These are phyloP conservation scores for Lampris incognitus DNA, from an alignment of 2,113 vertebrate genomes.

Conservation along the genomic window DNA sequence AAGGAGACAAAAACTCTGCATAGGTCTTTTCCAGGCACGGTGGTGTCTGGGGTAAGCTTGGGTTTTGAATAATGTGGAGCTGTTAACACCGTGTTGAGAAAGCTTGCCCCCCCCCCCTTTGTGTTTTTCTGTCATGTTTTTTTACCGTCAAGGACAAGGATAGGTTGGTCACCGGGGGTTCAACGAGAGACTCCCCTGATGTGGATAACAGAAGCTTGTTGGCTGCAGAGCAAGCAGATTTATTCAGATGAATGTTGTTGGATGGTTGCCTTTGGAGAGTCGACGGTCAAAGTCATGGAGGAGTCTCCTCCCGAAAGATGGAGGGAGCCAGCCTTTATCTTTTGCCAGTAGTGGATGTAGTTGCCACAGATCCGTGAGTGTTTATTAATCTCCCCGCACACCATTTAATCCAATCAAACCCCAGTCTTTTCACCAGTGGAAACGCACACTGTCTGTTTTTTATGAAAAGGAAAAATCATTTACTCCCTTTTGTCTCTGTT, in stretches of 20 bases:
- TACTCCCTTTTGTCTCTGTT: neutral
- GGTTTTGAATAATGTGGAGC: conserved; percentile 49
- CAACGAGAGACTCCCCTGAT: conserved; percentile 9
- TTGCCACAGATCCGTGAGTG: neutral
- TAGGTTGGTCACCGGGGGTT: neutral
- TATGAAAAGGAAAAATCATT: neutral
- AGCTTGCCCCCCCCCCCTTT: conserved; percentile 15
- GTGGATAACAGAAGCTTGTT: conserved; percentile 26
- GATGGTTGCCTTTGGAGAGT: conserved; percentile 39
- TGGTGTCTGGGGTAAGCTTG: conserved; percentile 25
- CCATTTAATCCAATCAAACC: neutral
- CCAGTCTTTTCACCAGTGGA: neutral
- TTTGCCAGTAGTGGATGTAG: neutral
- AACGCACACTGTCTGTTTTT: neutral
- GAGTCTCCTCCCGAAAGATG: conserved; percentile 11
- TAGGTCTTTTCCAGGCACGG: conserved; percentile 25
- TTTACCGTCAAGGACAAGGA: conserved; percentile 26
- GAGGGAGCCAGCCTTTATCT: neutral
- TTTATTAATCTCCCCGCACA: neutral
- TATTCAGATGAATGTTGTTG: conserved; percentile 44
- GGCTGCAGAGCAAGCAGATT: conserved; percentile 30
- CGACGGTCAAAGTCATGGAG: conserved; percentile 37
- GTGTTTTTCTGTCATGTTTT: conserved; percentile 49
- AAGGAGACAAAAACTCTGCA: conserved; percentile 14
- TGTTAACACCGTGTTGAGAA: conserved; percentile 22